These are phyloP conservation scores for Sturnira hondurensis DNA, from an alignment of 2,113 vertebrate species.

Conservation along the genomic window DNA sequence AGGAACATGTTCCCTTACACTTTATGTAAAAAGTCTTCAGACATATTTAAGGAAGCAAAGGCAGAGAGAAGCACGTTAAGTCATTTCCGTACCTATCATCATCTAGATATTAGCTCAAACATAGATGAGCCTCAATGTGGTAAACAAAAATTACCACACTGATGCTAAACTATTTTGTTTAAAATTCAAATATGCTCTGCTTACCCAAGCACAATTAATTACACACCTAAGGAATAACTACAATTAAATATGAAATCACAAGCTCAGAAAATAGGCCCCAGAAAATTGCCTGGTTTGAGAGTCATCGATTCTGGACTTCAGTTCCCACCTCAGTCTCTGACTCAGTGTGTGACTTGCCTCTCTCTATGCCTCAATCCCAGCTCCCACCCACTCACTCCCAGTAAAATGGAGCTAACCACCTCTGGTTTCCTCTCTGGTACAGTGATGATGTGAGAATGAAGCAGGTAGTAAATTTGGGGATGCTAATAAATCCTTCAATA, in stretches of 20 bases:
- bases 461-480: constrained; percentile 42
- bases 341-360: background rate
- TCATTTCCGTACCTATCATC: background rate
- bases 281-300: constrained; percentile 54
- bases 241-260: constrained; percentile 65
- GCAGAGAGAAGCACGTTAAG: background rate
- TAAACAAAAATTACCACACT: background rate
- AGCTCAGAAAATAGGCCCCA: constrained; percentile 22
- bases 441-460: constrained; percentile 30
- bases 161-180: constrained; percentile 22
- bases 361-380: background rate
- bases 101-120: background rate
- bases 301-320: constrained; percentile 34
- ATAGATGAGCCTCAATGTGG: background rate
- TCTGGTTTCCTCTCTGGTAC: constrained; percentile 12
- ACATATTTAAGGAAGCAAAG: background rate
- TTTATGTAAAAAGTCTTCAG: constrained; percentile 7
- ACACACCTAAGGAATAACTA: constrained; percentile 40
- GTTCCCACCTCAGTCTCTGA: constrained; percentile 32
- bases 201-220: constrained; percentile 47
- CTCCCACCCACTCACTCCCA: background rate
- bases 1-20: background rate
- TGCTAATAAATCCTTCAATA: constrained; percentile 68
- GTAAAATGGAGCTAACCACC: constrained; percentile 41
- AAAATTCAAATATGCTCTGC: constrained; percentile 28